A percentile compares a stretch with the other conserved stretches of the same genome.
Evolutionary conservation across 2,888 invertebrate genomes (phyloP).

Genomic region (Salpingus planirostris): DNA sequence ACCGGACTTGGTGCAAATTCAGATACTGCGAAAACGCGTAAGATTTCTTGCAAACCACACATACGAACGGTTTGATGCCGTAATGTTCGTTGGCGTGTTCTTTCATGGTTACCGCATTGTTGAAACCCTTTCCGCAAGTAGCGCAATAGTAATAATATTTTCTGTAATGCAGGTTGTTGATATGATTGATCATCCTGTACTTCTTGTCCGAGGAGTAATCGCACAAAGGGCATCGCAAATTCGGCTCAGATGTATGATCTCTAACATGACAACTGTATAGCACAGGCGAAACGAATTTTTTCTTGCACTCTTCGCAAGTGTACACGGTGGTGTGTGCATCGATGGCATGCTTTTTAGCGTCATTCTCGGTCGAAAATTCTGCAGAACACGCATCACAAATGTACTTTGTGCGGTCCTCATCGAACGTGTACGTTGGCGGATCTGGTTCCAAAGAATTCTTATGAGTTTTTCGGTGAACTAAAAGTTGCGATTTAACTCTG

Average conservation of each 20-base stretch:
- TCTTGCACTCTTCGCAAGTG: slow-evolving; percentile 34
- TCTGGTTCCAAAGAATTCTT: slow-evolving; percentile 32
- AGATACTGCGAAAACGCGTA: slow-evolving; percentile 34
- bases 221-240: slow-evolving; percentile 32
- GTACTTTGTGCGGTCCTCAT: slow-evolving; percentile 26
- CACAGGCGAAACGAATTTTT: slow-evolving; percentile 31
- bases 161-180: slow-evolving; percentile 44
- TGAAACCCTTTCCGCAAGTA: slow-evolving; percentile 33
- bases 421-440: slow-evolving; percentile 27
- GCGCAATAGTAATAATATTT: slow-evolving; percentile 43
- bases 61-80: slow-evolving; percentile 36
- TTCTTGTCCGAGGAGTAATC: slow-evolving; percentile 8
- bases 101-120: slow-evolving; percentile 39
- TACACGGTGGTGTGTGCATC: slow-evolving; percentile 35
- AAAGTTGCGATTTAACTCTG: slow-evolving; percentile 22
- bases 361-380: slow-evolving; percentile 26
- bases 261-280: slow-evolving; percentile 31
- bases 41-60: slow-evolving; percentile 40
- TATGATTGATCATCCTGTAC: slow-evolving; percentile 41
- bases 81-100: slow-evolving; percentile 41
- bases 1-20: slow-evolving; percentile 29
- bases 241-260: slow-evolving; percentile 27
- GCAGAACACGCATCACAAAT: slow-evolving; percentile 28
- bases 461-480: slow-evolving; percentile 27
- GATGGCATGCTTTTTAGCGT: slow-evolving; percentile 26